Evolutionary conservation across 2,113 vertebrate species (phyloP), one percentile per base, ranked within the genome.

Genomic region (Lagopus muta): DNA sequence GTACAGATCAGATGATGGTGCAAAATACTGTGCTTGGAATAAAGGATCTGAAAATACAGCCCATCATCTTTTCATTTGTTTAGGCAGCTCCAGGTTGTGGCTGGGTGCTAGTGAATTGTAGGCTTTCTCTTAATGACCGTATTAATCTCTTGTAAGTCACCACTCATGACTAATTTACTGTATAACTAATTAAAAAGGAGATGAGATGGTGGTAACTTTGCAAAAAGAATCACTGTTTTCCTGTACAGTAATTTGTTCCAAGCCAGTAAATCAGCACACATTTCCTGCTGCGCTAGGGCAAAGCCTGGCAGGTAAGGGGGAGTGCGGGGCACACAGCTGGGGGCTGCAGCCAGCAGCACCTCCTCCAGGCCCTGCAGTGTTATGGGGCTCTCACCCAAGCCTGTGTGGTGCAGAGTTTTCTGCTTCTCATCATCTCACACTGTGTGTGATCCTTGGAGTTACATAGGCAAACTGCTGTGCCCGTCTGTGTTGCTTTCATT

Each of bases 271-370:
- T 73, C 40, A 32, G 9, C 43, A 1, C 6, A 1, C 5, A 22
- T 18, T 82, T 43, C 18, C 28, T 25, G 10, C 66, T 13, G 72
- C 2, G 0, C 25, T 0, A 2, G 0, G 8, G 75, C 43, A 45
- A 15, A 61, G 45, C 84, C 6, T 0, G 1, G 81, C 25, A 34
- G 47, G 4, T 1, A 1, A 48, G 2, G 50, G 40, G 74, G 21
- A 3, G 13, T 20, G 57, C 1, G 3, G 34, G 1, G 30, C 14
- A 40, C 10, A 34, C 4, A 8, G 43, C 17, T 54, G 0, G 20
- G 17, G 62, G 2, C 32, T 25, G n/a, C 30, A 36, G 62, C 55
- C 43, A 13, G 48, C 34, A 25, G 27, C 34, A 30, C 32, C 80
- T 27, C 84, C 38, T 54, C 3, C 0, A 2, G 3, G 14, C 24